Conservation (phyloP, 1,140 invertebrate species). For the honey bee (Apis mellifera) region DNA sequence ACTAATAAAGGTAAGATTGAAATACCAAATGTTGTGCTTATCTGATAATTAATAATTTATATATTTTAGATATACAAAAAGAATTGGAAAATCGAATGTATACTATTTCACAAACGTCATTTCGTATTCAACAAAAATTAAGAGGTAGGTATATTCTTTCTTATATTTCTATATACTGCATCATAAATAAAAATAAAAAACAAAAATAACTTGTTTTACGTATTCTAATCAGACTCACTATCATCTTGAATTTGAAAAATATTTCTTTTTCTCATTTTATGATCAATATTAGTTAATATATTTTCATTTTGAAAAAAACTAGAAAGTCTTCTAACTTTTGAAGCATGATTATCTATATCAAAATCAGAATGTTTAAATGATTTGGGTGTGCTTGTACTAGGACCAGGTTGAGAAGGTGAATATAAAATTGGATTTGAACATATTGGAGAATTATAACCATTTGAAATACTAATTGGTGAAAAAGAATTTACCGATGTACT, state of each 20-base stretch:
- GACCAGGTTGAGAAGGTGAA: constrained; percentile 44
- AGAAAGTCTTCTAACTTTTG: constrained; percentile 10
- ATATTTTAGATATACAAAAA: constrained; percentile 82
- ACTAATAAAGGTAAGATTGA: constrained; percentile 80
- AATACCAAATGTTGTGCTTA: constrained; percentile 4
- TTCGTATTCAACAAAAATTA: constrained; percentile 72
- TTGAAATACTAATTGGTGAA: neutral
- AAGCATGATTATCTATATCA: too few relatives aligned
- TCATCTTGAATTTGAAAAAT: constrained; percentile 25
- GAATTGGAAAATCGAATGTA: constrained; percentile 80
- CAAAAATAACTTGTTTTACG: constrained; percentile 16
- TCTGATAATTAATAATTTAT: constrained; percentile 15
- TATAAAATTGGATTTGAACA: neutral
- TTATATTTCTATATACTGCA: constrained; percentile 6
- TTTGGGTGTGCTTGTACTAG: constrained; percentile 58
- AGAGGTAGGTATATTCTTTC: constrained; percentile 69
- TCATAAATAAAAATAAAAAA: constrained; percentile 29
- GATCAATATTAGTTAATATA: neutral
- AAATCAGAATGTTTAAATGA: neutral
- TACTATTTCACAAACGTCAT: constrained; percentile 75
- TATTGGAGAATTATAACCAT: constrained; percentile 8
- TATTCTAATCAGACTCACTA: constrained; percentile 46
- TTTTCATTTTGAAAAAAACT: neutral
- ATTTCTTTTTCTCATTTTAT: neutral
- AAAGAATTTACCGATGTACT: neutral